Conservation (phyloP, 2,888 invertebrate genomes). For the Cephus pulcher region DNA sequence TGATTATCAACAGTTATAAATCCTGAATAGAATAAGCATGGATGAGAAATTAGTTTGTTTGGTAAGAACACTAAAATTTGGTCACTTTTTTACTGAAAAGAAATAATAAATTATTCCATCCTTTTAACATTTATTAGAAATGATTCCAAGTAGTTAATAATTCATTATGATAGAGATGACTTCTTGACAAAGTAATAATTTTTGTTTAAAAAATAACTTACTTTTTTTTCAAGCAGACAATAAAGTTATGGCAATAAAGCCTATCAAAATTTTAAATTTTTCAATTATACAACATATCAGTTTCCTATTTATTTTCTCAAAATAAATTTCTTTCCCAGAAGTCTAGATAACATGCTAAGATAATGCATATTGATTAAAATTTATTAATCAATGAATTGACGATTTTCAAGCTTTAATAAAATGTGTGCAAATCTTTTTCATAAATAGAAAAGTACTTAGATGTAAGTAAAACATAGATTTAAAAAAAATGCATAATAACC, state of each 20-base stretch:
- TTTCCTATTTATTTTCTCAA: background rate
- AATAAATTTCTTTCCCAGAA: background rate
- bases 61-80: background rate
- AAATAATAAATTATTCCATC: too few relatives aligned
- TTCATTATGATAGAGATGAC: background rate
- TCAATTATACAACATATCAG: background rate
- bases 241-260: background rate
- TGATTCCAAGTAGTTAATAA: background rate
- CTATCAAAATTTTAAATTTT: background rate
- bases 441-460: too few relatives aligned
- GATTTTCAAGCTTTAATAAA: background rate
- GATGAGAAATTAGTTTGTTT: background rate
- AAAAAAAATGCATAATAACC: too few relatives aligned
- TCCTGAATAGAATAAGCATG: background rate
- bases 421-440: too few relatives aligned
- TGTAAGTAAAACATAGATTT: too few relatives aligned
- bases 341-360: background rate
- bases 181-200: background rate
- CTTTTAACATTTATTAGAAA: background rate
- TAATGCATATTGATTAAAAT: background rate
- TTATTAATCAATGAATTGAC: background rate
- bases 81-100: background rate
- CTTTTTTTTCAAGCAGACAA: background rate
- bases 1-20: conserved; percentile 1
- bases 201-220: background rate